A percentile compares a stretch with the other conserved stretches of the same genome.
phyloP scores from a whole-genome alignment of 2,113 vertebrate species.

The Lipophrys pholis region DNA sequence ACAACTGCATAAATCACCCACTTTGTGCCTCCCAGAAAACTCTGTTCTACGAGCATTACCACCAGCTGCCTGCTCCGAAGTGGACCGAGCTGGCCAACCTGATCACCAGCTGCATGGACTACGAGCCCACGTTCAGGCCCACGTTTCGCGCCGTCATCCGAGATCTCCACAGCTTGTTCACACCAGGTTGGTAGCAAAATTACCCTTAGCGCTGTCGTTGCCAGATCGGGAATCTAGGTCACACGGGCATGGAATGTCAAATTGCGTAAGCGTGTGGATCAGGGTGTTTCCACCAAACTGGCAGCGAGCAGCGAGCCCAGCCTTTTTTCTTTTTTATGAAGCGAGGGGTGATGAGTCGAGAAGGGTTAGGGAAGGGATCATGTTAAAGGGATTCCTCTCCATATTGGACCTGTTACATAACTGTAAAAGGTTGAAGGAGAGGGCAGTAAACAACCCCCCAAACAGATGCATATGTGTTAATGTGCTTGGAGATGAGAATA shows the following conservation, averaged over 20 bases:
- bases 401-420: too few relatives aligned
- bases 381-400: background rate
- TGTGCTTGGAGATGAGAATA: too few relatives aligned
- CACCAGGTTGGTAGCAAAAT: slow-evolving; percentile 87
- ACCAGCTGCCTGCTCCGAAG: slow-evolving; percentile 94
- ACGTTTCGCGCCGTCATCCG: slow-evolving; percentile 95
- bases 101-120: slow-evolving; percentile 97
- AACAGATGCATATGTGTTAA: too few relatives aligned
- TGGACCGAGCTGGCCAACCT: slow-evolving; percentile 97
- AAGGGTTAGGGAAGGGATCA: background rate
- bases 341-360: background rate
- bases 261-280: background rate
- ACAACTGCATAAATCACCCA: too few relatives aligned
- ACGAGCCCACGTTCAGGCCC: slow-evolving; percentile 93
- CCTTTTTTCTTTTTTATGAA: background rate
- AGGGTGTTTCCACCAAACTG: background rate
- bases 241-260: slow-evolving; percentile 10
- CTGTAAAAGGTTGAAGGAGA: too few relatives aligned
- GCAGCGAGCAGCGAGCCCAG: background rate
- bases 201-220: background rate
- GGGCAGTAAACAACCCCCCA: too few relatives aligned
- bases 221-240: slow-evolving; percentile 26
- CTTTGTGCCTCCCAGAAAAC: slow-evolving; percentile 84
- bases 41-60: slow-evolving; percentile 94
- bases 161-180: slow-evolving; percentile 97